Percentiles rank a stretch among this genome's conserved stretches.
Conservation (phyloP, 2,113 vertebrate species). For the Ameiurus melas region DNA sequence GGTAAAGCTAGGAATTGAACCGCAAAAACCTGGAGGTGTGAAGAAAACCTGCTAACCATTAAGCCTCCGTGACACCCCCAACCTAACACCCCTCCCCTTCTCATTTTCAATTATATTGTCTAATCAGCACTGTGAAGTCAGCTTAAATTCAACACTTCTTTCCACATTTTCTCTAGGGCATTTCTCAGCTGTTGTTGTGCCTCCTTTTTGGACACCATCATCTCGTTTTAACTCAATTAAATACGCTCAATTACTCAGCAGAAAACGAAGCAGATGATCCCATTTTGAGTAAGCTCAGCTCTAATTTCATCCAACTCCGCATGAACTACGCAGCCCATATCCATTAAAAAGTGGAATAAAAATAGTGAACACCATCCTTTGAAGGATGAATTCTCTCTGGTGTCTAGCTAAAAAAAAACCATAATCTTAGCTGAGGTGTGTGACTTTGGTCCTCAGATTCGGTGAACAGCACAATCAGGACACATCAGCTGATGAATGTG, state of each 20-base stretch:
- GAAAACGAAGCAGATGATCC: slow-evolving; percentile 31
- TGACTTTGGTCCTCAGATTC: slow-evolving; percentile 29
- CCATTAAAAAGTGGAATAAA: slow-evolving; percentile 27
- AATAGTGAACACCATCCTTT: slow-evolving; percentile 39
- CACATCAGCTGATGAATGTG: slow-evolving; percentile 32
- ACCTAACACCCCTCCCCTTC: no score
- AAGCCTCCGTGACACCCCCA: no score
- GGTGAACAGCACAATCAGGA: slow-evolving; percentile 30
- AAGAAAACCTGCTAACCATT: no score
- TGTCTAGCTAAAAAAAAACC: slow-evolving; percentile 28
- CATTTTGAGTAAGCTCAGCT: not conserved
- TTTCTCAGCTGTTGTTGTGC: slow-evolving; percentile 16
- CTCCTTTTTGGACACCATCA: slow-evolving; percentile 14
- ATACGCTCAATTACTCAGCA: slow-evolving; percentile 18
- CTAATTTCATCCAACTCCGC: not conserved
- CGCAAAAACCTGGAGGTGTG: no score
- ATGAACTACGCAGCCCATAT: slow-evolving; percentile 40
- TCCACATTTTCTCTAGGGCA: not conserved
- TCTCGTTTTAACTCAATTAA: slow-evolving; percentile 39
- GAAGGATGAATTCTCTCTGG: slow-evolving; percentile 44
- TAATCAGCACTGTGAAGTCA: not conserved
- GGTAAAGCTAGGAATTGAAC: no score
- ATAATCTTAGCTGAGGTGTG: slow-evolving; percentile 17
- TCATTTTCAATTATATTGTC: not conserved
- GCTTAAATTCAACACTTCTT: not conserved